These are phyloP conservation scores for Dipodomys stephensi DNA, from an alignment of 2,113 vertebrate genomes.

Conservation along the genomic window DNA sequence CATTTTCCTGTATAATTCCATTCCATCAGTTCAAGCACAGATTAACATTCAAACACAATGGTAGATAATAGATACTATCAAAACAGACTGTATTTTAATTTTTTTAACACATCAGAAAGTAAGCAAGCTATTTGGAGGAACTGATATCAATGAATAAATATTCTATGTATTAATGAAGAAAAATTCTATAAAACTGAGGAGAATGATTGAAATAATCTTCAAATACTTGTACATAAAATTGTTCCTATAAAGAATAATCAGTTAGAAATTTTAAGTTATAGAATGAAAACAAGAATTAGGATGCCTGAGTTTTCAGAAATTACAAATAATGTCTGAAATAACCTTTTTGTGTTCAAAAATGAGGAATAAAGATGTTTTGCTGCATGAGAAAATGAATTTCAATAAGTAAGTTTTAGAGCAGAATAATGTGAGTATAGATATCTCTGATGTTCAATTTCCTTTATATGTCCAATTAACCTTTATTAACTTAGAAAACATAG, in stretches of 20 bases:
- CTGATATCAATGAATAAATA: background rate
- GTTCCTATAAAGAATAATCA: background rate
- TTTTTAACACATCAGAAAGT: background rate
- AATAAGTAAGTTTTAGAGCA: constrained; percentile 28
- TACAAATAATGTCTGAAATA: background rate
- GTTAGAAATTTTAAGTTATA: background rate
- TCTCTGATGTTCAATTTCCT: constrained; percentile 62
- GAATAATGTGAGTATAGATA: constrained; percentile 51
- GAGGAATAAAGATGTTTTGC: background rate
- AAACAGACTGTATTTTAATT: background rate
- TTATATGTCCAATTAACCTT: constrained; percentile 86
- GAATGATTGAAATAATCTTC: background rate
- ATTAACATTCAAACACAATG: background rate
- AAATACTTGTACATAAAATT: background rate
- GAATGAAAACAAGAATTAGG: background rate
- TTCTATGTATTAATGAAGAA: background rate
- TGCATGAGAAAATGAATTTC: background rate
- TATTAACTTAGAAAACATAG: constrained; percentile 82
- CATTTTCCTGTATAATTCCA: background rate
- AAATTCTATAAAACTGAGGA: background rate
- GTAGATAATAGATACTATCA: background rate
- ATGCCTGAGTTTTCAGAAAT: constrained; percentile 21
- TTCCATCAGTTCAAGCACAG: background rate
- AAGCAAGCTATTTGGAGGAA: background rate
- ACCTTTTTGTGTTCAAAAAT: background rate